Conservation (phyloP, 2,797 vertebrate species). For the Columba guinea region DNA sequence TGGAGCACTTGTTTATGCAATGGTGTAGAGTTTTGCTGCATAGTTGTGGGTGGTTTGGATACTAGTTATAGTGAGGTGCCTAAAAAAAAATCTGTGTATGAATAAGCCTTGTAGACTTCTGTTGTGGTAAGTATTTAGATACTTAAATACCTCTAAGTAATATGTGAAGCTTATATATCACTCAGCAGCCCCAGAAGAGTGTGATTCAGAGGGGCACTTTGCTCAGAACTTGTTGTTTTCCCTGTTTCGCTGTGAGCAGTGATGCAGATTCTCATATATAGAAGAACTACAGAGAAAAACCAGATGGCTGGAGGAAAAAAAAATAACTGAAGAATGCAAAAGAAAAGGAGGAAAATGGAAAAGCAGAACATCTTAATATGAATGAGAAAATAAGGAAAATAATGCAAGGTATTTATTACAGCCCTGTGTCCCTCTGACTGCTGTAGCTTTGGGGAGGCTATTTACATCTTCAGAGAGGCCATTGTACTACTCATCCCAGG, state of each 20-base stretch:
- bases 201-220: background rate
- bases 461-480: background rate
- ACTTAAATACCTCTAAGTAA: background rate
- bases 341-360: background rate
- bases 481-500: background rate
- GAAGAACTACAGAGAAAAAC: background rate
- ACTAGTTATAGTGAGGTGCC: background rate
- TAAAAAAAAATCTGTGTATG: conserved; percentile 3
- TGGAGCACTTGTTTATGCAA: conserved; percentile 26
- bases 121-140: conserved; percentile 13
- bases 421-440: background rate
- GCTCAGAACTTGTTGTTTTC: background rate
- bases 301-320: background rate
- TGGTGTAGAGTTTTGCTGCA: conserved; percentile 12
- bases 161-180: background rate
- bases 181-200: background rate
- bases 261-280: background rate
- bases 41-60: conserved; percentile 36
- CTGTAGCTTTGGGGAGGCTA: background rate
- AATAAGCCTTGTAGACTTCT: background rate
- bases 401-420: background rate
- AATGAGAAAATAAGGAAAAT: background rate
- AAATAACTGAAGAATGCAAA: background rate
- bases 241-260: background rate
- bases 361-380: background rate